Percentiles rank a stretch among this genome's conserved stretches.
phyloP scores from a whole-genome alignment of 2,113 vertebrate species.

The Corvus hawaiiensis region DNA sequence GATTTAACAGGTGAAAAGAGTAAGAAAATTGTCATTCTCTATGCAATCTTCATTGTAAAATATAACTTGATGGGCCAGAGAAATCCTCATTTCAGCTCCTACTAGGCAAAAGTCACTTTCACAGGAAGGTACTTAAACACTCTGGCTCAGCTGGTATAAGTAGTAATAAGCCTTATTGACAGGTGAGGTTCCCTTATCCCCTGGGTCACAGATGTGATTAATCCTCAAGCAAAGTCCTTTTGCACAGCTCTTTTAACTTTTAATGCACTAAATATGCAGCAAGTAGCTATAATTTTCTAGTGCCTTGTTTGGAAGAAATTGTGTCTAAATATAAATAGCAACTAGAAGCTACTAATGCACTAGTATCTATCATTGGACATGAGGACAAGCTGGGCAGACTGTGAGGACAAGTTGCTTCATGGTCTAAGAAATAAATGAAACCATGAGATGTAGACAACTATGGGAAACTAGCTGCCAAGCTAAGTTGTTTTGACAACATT shows the following conservation, averaged over 20 bases:
- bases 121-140: background rate
- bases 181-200: background rate
- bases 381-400: background rate
- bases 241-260: background rate
- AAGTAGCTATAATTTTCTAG: background rate
- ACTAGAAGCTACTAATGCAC: background rate
- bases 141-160: background rate
- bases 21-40: background rate
- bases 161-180: conserved; percentile 39
- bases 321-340: background rate
- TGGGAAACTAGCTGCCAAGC: background rate
- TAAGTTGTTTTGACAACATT: background rate
- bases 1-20: background rate
- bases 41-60: background rate
- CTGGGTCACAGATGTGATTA: conserved; percentile 7
- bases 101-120: background rate
- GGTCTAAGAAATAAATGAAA: background rate
- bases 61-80: background rate
- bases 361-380: background rate
- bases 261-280: background rate
- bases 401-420: background rate
- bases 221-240: conserved; percentile 2
- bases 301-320: background rate
- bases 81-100: background rate
- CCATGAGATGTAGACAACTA: background rate